phyloP scores from a whole-genome alignment of 2,113 vertebrate genomes.

The chimpanzee (Pan troglodytes) region DNA sequence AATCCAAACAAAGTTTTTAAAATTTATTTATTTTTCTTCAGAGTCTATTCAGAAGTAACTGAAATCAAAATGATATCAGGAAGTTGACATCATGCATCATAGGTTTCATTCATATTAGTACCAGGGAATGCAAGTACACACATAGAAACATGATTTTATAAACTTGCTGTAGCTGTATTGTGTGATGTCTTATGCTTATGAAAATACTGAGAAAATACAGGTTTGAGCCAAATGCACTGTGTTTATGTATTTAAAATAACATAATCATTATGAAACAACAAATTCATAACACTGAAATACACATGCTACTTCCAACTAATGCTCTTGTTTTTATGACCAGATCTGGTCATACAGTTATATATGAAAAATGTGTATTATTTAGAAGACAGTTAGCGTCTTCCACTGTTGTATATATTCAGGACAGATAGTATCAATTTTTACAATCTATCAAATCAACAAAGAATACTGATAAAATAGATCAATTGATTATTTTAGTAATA shows the following conservation, averaged over 20 bases:
- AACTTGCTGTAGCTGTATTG: background rate
- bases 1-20: background rate
- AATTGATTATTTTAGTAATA: background rate
- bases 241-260: background rate
- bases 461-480: background rate
- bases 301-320: background rate
- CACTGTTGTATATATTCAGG: background rate
- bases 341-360: background rate
- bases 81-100: background rate
- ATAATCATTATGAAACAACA: background rate
- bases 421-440: background rate
- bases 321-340: background rate
- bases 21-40: background rate
- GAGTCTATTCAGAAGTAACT: background rate
- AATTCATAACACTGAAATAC: background rate
- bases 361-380: background rate
- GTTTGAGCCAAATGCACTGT: background rate
- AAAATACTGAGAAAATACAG: background rate
- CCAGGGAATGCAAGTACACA: background rate
- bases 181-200: background rate
- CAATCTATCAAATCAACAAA: background rate
- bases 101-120: background rate
- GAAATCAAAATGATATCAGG: background rate
- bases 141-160: background rate
- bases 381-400: background rate